Evolutionary conservation across 2,113 vertebrate species (phyloP), one percentile per base, ranked within the genome.

Genomic region (Puntigrus tetrazona): DNA sequence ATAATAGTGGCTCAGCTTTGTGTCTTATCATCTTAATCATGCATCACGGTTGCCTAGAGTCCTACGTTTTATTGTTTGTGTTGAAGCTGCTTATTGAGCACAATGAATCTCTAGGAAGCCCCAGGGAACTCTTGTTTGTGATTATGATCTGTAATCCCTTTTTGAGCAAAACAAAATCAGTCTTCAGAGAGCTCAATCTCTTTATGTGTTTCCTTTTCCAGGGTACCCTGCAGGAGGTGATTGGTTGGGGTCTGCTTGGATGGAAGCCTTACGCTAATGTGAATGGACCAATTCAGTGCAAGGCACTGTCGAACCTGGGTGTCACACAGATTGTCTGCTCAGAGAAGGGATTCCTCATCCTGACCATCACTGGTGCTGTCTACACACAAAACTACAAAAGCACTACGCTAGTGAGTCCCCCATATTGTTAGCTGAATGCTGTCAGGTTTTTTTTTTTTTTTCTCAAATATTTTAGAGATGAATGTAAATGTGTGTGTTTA

Each of bases 181-280:
- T 72, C 36, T 72, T 72, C 11, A 27, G 10, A 31, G 7, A 50
- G 0, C 14, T 50, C 22, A 78, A 47, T 27, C 38, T 47, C 13
- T 78, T 10, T 27, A 27, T 85, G 5, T 22, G 4, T 0, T 57
- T 52, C 20, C 13, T 18, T 20, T 47, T 65, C 3, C 87, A 99
- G 98, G 97, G 97, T 5, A 96, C 96, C 9, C 87, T 98, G 86
- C 98, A 99, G 91, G 97, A 99, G 81, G 97, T 98, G 84, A 97
- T 99, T 55, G 96, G 96, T 52, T 99, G 98, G 97, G 98, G 98
- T 16, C 93, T 99, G 81, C 93, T 99, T 86, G 98, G 98, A 86
- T 99, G 97, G 98, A 99, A 98, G 86, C 96, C 95, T 0, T 96
- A 99, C 2, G 96, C 97, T 86, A 98, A 98, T 0, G 95, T 99